Evolutionary conservation across 2,113 vertebrate species (phyloP), one percentile per base, ranked within the genome.

Genomic region (Eurystomus gularis): DNA sequence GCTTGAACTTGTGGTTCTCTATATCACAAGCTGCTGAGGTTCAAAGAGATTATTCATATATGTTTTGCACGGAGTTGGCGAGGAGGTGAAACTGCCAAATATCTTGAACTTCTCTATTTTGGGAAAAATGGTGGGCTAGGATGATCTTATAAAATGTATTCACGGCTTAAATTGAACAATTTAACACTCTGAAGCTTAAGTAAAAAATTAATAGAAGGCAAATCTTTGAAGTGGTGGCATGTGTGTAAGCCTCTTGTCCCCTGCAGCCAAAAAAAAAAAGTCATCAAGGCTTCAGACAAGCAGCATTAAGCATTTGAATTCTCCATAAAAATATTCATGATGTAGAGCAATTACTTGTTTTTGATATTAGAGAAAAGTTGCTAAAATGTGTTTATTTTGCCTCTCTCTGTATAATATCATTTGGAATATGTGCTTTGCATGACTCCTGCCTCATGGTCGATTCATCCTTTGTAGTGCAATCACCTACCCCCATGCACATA

Each of bases 211-310:
- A 97, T 92, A 72, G 93, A 93, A 96, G 82, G 92, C 54, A 97
- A 91, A 97, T 97, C 86, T 98, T 97, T 97, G 94, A 97, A 97
- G 94, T 96, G 54, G 66, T 96, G 93, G 80, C 88, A 88, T 97
- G 88, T 95, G 48, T 82, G 80, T 92, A 97, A 96, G 80, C 86
- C 85, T 96, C 93, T 96, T 97, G 91, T 96, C 82, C 93, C 97
- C 86, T 96, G 95, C 86, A 97, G 93, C 92, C 95, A 91, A 94
- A 95, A 82, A 85, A 78, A 86, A 96, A 88, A 81, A 87, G 62
- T 94, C 95, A 96, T 92, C 87, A 97, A 96, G 94, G 83, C 86
- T 97, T 87, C 96, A 95, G 90, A 97, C 88, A 96, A 96, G 92
- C 66, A 96, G 92, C 82, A 94, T 93, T 94, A 97, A 86, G 21